Evolutionary conservation across 2,113 vertebrate species (phyloP), one percentile per base, ranked within the genome.

Genomic region (Dasyurus viverrinus): DNA sequence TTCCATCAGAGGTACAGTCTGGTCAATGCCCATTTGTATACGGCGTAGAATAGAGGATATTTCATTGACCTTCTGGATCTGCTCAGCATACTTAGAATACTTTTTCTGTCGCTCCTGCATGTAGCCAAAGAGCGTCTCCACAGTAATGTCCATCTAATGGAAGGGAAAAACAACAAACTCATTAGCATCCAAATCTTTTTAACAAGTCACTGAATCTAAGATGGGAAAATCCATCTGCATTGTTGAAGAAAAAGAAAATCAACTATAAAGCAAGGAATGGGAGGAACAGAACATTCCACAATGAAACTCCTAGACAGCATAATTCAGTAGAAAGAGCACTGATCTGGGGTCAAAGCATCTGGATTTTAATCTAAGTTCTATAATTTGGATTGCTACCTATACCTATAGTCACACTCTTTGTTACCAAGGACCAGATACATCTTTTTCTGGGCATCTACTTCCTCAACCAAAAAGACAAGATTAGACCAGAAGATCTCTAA

Each of bases 31-130:
- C 99, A 99, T 99, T 99, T 99, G 99, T 57, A 99, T 99, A 26
- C 99, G 99, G 12, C 99, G 98, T 52, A 99, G 99, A 98, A 99
- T 99, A 98, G 99, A 99, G 0, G 99, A 99, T 99, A 99, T 99
- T 98, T 99, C 99, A 0, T 99, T 99, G 96, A 99, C 99, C 96
- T 99, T 99, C 98, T 99, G 99, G 98, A 99, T 99, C 99, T 99
- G 99, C 98, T 99, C 99, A 0, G 99, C 99, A 0, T 99, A 99
- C 96, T 99, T 99, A 96, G 99, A 99, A 0, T 99, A 99, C 93
- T 99, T 99, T 96, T 99, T 99, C 99, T 99, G 99, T 46, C 99
- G 99, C 97, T 99, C 99, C 98, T 99, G 99, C 99, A 99, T 99
- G 96, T 99, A 99, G 98, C 99, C 99, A 95, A 99, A 99, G 90